Conservation (phyloP, 2,113 vertebrate species). For the Opisthocomus hoazin region DNA sequence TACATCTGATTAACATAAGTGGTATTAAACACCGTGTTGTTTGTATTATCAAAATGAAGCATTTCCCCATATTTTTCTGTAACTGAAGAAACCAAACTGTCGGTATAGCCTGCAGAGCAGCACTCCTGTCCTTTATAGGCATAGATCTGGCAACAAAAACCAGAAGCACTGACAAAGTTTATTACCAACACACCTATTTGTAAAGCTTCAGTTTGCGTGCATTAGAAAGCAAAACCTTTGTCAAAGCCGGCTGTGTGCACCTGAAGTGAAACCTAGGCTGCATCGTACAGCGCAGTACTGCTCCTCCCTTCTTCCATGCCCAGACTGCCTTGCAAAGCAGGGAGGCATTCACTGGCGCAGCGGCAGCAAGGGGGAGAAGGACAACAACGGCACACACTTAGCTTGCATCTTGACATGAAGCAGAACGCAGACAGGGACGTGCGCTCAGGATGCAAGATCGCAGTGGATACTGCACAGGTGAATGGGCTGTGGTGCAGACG, state of each 20-base stretch:
- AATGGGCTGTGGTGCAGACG: fast-evolving
- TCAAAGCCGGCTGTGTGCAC: neutral
- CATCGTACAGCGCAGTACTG: fast-evolving
- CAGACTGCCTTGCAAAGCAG: neutral
- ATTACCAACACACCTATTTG: neutral
- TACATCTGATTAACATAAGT: neutral
- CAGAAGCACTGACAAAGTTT: neutral
- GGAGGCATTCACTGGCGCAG: too few species aligned
- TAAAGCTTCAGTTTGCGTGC: neutral
- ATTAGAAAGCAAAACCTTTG: neutral
- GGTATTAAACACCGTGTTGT: neutral
- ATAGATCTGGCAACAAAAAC: neutral
- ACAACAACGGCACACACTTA: fast-evolving
- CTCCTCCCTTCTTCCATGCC: neutral
- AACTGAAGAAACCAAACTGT: neutral
- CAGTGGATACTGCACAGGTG: neutral
- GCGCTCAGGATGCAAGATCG: fast-evolving
- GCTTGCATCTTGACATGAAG: neutral
- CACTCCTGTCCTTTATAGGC: neutral
- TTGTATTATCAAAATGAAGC: neutral
- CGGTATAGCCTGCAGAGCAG: neutral
- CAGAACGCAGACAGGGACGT: fast-evolving
- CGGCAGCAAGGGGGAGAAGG: neutral
- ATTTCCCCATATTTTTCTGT: neutral
- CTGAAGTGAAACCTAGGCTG: neutral